Evolutionary conservation across 2,113 vertebrate species (phyloP).

Genomic region (Eulemur rufifrons): DNA sequence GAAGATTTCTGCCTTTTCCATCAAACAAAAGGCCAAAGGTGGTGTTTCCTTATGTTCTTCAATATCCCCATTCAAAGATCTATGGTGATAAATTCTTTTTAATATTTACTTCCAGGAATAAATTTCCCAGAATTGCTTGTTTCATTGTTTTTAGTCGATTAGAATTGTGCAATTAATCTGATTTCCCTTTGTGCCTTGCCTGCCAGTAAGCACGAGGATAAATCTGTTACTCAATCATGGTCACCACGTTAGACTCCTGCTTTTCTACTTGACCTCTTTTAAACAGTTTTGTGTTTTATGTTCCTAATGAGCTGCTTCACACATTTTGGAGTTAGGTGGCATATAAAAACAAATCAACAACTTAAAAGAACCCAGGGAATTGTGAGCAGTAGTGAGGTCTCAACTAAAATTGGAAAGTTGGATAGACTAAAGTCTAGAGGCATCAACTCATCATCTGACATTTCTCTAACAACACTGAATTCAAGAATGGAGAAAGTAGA

Average conservation of each 20-base stretch:
- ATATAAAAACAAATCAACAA: background rate
- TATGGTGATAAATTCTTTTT: background rate
- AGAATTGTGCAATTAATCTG: background rate
- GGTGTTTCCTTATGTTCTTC: background rate
- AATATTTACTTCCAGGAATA: background rate
- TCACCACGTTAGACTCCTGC: background rate
- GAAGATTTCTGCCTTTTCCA: background rate
- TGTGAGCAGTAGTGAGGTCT: background rate
- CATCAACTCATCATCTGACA: too few species aligned
- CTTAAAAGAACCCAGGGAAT: background rate
- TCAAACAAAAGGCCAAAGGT: background rate
- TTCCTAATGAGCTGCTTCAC: background rate
- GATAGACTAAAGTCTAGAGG: background rate
- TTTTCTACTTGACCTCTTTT: background rate
- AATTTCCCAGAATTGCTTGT: background rate
- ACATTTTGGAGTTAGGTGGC: background rate
- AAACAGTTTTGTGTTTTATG: background rate
- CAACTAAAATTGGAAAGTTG: rapidly evolving
- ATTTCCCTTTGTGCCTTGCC: background rate
- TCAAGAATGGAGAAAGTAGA: background rate
- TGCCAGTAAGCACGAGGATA: background rate
- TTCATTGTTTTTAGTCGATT: background rate
- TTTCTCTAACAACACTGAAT: background rate
- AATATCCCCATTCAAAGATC: background rate
- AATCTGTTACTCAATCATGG: background rate